These are phyloP conservation scores for Gasteruption jaculator DNA, from an alignment of 2,888 invertebrate species.

Conservation along the genomic window DNA sequence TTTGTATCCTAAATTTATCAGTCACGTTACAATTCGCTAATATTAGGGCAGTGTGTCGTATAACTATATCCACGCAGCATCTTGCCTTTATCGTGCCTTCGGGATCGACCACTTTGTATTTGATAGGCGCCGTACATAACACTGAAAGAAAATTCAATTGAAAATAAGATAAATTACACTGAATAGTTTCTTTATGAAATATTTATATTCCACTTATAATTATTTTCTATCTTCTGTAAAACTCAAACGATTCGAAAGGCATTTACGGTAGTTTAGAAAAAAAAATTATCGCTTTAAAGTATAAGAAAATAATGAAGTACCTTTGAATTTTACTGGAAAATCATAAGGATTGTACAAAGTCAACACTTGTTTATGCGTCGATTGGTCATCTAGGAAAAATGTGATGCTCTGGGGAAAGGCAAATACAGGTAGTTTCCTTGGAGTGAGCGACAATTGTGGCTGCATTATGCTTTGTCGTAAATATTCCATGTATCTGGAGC, in stretches of 20 bases:
- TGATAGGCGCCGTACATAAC: slow-evolving; percentile 69
- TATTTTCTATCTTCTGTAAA: neutral
- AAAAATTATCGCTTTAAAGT: slow-evolving; percentile 7
- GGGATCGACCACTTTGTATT: slow-evolving; percentile 76
- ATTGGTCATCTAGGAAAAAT: slow-evolving; percentile 71
- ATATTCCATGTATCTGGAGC: slow-evolving; percentile 30
- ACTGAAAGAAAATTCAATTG: slow-evolving; percentile 54
- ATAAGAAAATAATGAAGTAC: slow-evolving; percentile 47
- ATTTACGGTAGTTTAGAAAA: slow-evolving; percentile 11
- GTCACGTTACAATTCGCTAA: slow-evolving; percentile 63
- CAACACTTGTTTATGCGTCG: slow-evolving; percentile 74
- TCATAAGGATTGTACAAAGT: slow-evolving; percentile 85
- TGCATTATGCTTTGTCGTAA: slow-evolving; percentile 28
- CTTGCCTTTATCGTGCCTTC: slow-evolving; percentile 73
- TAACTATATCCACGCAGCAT: slow-evolving; percentile 74
- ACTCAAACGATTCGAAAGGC: slow-evolving; percentile 10
- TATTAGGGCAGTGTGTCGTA: slow-evolving; percentile 68
- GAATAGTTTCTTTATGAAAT: slow-evolving; percentile 6
- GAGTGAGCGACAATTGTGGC: slow-evolving; percentile 25
- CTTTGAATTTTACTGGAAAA: slow-evolving; percentile 75
- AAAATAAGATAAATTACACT: slow-evolving; percentile 7
- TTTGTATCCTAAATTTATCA: slow-evolving; percentile 75
- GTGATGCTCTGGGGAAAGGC: slow-evolving; percentile 74
- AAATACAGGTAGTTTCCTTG: slow-evolving; percentile 71
- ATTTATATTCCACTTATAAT: no score